Evolutionary conservation across 2,113 vertebrate genomes (phyloP), one percentile per base, ranked within the genome.

Genomic region (Entelurus aequoreus): DNA sequence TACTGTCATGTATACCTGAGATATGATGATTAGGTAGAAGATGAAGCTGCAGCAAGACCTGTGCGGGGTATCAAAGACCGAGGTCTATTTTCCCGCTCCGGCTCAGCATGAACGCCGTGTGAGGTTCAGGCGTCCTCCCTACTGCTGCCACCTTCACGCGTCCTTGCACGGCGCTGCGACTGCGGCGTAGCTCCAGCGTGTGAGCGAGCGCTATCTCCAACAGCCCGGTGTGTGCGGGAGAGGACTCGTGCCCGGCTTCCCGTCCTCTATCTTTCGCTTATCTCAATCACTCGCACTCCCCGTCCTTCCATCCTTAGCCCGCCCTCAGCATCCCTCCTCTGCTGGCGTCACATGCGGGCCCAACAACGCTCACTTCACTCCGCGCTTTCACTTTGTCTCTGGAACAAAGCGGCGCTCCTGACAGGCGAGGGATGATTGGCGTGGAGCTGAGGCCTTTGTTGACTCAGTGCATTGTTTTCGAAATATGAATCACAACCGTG

Each of bases 271-370:
- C 71, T 74, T 73, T 77, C 62, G 78, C 77, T 85, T 83, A 86
- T 88, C 86, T 84, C 83, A 68, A 81, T 84, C 86, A 76, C 38
- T 53, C 86, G 81, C 78, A 68, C 75, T 68, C 75, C 75, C 62
- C 74, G 54, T 71, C 74, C 69, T 57, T 73, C 76, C 75, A 53
- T 70, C 77, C 35, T 62, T 66, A 61, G 68, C 63, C 54, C 66
- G 61, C 42, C 42, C 42, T 5, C 10, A 46, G 11, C 10, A 62
- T 77, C 64, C 75, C 62, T 75, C 50, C 15, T 19, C 10, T 11
- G 9, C 65, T 48, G 63, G 66, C 70, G 66, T 68, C 74, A 61
- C 65, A 64, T 40, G 15, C 74, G 60, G 9, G 69, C 51, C 56
- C 71, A 71, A 79, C 75, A 66, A 73, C 67, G 52, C 57, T 63